Percentiles rank a stretch among this genome's conserved stretches.
phyloP scores from a whole-genome alignment of 2,797 vertebrate species.

The Aldrovandia affinis region DNA sequence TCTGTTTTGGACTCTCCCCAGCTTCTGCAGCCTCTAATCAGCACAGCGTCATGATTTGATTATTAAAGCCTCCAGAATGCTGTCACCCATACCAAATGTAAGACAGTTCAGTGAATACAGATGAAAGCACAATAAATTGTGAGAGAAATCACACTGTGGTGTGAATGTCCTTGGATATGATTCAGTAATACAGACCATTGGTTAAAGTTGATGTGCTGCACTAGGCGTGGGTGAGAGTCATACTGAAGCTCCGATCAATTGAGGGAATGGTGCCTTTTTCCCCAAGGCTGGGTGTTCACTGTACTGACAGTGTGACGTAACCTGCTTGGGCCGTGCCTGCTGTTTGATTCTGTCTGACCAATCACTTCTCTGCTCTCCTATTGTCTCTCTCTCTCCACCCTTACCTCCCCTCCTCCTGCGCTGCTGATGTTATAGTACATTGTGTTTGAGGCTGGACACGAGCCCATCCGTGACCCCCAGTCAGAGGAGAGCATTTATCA shows the following conservation, averaged over 20 bases:
- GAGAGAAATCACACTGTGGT: not conserved
- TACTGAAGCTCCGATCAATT: constrained; percentile 39
- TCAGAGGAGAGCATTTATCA: constrained; percentile 99
- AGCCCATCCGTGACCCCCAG: constrained; percentile 96
- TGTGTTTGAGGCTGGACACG: constrained; percentile 99
- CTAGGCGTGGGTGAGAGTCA: constrained; percentile 38
- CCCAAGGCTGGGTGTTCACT: constrained; percentile 28
- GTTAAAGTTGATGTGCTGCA: constrained; percentile 15
- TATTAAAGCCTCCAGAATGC: not conserved
- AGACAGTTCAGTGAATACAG: not conserved
- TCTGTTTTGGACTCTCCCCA: not conserved
- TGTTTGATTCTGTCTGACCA: constrained; percentile 69
- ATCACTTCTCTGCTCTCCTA: constrained; percentile 77
- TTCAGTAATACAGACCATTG: not conserved
- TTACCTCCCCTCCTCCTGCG: constrained; percentile 70
- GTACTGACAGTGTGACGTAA: constrained; percentile 19
- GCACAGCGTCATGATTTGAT: not conserved
- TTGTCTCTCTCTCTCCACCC: constrained; percentile 80
- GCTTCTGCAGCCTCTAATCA: not conserved
- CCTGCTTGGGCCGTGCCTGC: constrained; percentile 50
- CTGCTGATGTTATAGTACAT: constrained; percentile 95
- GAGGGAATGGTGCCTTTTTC: not conserved
- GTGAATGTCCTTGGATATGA: not conserved
- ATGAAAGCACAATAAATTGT: not conserved
- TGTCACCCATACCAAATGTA: constrained; percentile 2